A percentile compares a stretch with the other conserved stretches of the same genome.
These are phyloP conservation scores for Lasioglossum baleicum DNA, from an alignment of 1,140 invertebrate genomes.

Conservation along the genomic window DNA sequence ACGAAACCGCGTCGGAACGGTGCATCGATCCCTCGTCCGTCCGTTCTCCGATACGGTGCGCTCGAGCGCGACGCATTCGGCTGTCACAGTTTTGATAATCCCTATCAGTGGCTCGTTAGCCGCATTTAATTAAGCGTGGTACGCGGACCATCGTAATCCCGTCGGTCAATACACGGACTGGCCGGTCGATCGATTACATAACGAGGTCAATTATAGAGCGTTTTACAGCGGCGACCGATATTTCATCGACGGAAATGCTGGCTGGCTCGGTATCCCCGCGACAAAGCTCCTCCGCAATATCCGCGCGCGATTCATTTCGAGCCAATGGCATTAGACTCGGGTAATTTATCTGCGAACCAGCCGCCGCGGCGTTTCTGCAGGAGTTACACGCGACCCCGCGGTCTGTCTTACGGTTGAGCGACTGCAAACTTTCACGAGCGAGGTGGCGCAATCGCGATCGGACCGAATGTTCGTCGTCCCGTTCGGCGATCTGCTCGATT, in stretches of 20 bases:
- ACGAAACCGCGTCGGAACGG: no score
- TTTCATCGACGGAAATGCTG: slow-evolving; percentile 15
- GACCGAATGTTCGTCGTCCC: no score
- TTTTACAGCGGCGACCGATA: slow-evolving; percentile 2
- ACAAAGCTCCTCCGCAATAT: background rate
- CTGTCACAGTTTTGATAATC: background rate
- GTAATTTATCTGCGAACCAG: slow-evolving; percentile 18
- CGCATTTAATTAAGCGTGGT: background rate
- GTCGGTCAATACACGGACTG: background rate
- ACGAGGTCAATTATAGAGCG: slow-evolving; percentile 32
- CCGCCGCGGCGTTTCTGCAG: background rate
- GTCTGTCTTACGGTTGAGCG: background rate
- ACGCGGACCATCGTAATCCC: background rate
- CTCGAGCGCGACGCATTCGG: background rate
- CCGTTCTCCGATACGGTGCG: background rate
- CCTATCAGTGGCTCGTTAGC: background rate
- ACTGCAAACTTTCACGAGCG: background rate
- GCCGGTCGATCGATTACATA: slow-evolving; percentile 31
- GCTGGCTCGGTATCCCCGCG: background rate
- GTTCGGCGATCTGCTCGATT: background rate
- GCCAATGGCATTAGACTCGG: background rate
- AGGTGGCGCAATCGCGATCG: no score
- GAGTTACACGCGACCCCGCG: background rate
- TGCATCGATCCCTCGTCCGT: no score
- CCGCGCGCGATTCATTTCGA: background rate